Evolutionary conservation across 1,140 invertebrate species (phyloP).

Genomic region (Rhopalosiphum padi): DNA sequence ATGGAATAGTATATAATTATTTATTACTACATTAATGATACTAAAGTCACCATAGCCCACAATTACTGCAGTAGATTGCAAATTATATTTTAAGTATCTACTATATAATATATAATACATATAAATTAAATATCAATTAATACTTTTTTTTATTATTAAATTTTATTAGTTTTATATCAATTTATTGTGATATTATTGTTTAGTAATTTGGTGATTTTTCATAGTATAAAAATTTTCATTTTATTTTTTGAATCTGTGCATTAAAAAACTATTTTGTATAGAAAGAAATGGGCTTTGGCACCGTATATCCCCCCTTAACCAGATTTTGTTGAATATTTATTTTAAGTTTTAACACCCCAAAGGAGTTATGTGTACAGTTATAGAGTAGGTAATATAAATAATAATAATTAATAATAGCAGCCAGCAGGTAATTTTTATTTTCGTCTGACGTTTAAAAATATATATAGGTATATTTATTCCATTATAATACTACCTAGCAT

Average conservation of each 20-base stretch:
- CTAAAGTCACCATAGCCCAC: not conserved
- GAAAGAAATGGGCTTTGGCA: not conserved
- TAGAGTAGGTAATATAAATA: not conserved
- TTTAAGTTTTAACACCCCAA: too few species aligned
- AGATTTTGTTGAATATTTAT: too few species aligned
- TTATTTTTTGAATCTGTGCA: not conserved
- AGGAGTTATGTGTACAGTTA: too few species aligned
- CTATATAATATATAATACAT: too few species aligned
- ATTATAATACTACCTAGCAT: not conserved
- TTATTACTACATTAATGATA: not conserved
- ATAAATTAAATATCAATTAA: not conserved
- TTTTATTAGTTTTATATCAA: not conserved
- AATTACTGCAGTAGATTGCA: not conserved
- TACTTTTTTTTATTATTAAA: not conserved
- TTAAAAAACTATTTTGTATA: not conserved
- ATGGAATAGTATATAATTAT: not conserved
- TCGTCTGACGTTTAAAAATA: not conserved
- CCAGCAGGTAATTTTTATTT: not conserved
- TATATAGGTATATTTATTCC: not conserved
- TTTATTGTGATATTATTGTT: not conserved
- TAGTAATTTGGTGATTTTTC: not conserved
- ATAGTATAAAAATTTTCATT: not conserved
- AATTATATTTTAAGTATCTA: not conserved
- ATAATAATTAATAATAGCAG: not conserved
- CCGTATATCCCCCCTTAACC: too few species aligned